Evolutionary conservation across 2,113 vertebrate species (phyloP), one percentile per base, ranked within the genome.

Genomic region (Plotosus lineatus): DNA sequence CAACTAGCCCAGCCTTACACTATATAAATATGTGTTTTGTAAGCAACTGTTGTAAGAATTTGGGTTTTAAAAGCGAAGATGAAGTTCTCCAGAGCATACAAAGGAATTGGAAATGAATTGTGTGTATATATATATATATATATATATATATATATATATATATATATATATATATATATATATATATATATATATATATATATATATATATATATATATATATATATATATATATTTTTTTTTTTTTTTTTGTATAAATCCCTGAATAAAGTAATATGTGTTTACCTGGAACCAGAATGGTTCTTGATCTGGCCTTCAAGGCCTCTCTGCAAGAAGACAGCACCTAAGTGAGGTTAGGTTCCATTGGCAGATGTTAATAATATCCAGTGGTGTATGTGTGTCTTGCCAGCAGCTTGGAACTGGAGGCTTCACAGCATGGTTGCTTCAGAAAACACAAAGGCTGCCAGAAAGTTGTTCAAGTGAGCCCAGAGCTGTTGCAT

Each of bases 391-490:
- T 78, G 68, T 77, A 55, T 81, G 55, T 81, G 51, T 46, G 26
- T 73, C 38, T 72, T 38, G 23, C n/a, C 44, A 40, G 84, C 84
- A 88, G 81, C 82, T 83, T 82, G 71, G 82, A 74, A 75, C 75
- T 66, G 78, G 42, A 51, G 58, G 63, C 38, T 83, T 78, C 55
- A 75, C 44, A 48, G 55, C 71, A 75, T 78, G 60, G 28, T 60
- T 50, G 31, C 44, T 51, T 38, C 55, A 65, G 61, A 69, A 60
- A 75, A 79, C 69, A 69, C 53, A 63, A 63, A 75, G 14, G n/a
- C 79, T 79, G 77, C 71, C 84, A 36, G 73, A 53, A 68, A 61
- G 58, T n/a, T 66, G 55, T 82, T 82, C 65, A 44, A 12, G 55
- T 65, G 66, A 40, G 44, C 75, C 55, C 40, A 21, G 21, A 76